phyloP scores from a whole-genome alignment of 2,888 invertebrate genomes.

The Eulithis prunata region DNA sequence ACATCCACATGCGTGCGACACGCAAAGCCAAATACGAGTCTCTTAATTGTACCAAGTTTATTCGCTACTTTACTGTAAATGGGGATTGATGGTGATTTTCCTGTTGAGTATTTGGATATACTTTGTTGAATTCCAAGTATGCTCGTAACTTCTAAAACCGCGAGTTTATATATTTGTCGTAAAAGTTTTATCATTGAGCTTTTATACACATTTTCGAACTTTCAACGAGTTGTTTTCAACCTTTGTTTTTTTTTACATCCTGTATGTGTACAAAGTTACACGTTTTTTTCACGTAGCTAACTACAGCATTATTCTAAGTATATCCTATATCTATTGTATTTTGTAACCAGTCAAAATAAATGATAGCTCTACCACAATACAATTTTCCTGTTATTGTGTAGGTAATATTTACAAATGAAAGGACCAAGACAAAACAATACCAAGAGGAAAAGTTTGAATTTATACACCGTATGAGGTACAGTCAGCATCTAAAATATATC shows the following conservation, averaged over 20 bases:
- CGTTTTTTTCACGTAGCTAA: too few relatives aligned
- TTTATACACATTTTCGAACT: too few relatives aligned
- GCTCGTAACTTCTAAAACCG: constrained; percentile 1
- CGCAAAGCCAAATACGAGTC: constrained; percentile 49
- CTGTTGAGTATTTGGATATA: constrained; percentile 27
- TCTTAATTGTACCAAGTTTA: constrained; percentile 42
- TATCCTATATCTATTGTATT: too few relatives aligned
- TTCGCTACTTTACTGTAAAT: constrained; percentile 40
- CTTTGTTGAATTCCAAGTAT: constrained; percentile 24
- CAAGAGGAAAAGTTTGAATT: constrained; percentile 13
- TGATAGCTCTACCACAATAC: too few relatives aligned
- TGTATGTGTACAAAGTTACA: too few relatives aligned
- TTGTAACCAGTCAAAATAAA: too few relatives aligned
- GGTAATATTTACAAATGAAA: background rate
- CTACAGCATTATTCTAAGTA: too few relatives aligned
- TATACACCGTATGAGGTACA: constrained; percentile 7
- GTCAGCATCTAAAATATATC: too few relatives aligned
- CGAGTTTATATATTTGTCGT: background rate
- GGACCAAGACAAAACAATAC: constrained; percentile 1
- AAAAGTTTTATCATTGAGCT: too few relatives aligned
- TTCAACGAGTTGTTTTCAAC: too few relatives aligned
- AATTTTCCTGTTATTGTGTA: background rate
- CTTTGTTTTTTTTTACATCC: too few relatives aligned
- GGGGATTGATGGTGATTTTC: constrained; percentile 35
- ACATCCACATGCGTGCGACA: constrained; percentile 56